phyloP scores from a whole-genome alignment of 2,888 invertebrate species.

The Amphipoea lucens region DNA sequence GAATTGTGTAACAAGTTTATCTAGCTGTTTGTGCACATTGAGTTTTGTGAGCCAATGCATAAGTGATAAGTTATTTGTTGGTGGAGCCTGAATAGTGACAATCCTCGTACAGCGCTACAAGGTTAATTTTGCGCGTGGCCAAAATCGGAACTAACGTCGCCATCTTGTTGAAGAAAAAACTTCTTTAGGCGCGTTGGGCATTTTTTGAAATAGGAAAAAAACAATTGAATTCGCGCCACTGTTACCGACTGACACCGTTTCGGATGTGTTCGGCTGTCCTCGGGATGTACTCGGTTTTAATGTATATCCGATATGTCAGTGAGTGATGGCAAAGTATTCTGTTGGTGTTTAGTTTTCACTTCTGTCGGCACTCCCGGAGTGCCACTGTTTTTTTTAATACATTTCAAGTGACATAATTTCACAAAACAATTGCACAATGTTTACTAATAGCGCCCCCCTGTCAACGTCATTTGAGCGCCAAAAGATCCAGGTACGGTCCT shows the following conservation, averaged over 20 bases:
- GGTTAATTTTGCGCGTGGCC: not conserved
- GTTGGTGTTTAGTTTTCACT: no score
- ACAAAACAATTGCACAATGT: not conserved
- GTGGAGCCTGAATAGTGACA: not conserved
- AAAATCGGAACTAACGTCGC: not conserved
- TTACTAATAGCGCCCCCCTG: not conserved
- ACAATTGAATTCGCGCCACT: no score
- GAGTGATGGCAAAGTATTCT: no score
- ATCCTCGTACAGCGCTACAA: not conserved
- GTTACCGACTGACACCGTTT: no score
- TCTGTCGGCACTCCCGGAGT: no score
- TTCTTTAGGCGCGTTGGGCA: no score
- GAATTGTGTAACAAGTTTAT: constrained; percentile 37
- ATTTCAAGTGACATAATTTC: not conserved
- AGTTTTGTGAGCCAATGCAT: constrained; percentile 19
- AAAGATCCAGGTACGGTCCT: not conserved
- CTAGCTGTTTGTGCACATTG: constrained; percentile 7
- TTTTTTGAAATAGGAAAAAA: no score
- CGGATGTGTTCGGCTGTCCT: no score
- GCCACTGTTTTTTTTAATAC: no score
- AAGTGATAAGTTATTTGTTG: not conserved
- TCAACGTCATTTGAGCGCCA: not conserved
- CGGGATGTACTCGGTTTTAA: no score
- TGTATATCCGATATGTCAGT: no score
- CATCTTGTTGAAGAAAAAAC: not conserved